Conservation (phyloP, 2,888 invertebrate species). For the Strigamia transsilvanica region DNA sequence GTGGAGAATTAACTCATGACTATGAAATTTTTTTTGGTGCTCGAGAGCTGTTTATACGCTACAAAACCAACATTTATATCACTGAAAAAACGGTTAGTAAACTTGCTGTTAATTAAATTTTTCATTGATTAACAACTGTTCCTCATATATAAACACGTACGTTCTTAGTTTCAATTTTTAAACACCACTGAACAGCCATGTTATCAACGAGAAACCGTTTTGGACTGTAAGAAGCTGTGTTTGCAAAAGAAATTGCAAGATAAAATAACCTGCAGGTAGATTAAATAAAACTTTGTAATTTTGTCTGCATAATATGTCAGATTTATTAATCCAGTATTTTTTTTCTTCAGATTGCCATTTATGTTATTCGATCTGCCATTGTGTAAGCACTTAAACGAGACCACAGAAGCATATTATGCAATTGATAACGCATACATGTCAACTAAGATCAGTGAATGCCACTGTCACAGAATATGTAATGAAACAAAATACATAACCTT, state of each 20-base stretch:
- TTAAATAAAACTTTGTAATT: too few species aligned
- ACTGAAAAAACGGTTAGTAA: slow-evolving; percentile 2
- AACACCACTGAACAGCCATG: neutral
- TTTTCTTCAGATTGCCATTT: slow-evolving; percentile 1
- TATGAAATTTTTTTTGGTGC: neutral
- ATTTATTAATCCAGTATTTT: too few species aligned
- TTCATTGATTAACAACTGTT: neutral
- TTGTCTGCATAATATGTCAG: too few species aligned
- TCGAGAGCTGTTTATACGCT: neutral
- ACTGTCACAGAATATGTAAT: slow-evolving; percentile 24
- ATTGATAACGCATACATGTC: neutral
- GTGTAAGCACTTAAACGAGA: neutral
- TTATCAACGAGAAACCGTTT: neutral
- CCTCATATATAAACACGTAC: neutral
- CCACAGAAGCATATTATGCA: neutral
- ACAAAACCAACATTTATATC: neutral
- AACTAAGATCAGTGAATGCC: slow-evolving; percentile 6
- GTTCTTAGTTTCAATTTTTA: slow-evolving; percentile 9
- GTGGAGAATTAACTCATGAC: neutral
- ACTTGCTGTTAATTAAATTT: too few species aligned
- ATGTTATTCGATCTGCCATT: neutral
- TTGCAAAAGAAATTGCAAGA: neutral
- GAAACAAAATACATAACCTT: neutral
- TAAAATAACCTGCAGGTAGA: slow-evolving; percentile 9
- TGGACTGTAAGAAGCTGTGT: neutral